These are phyloP conservation scores for Melitaea cinxia DNA, from an alignment of 1,140 invertebrate species.

Conservation along the genomic window DNA sequence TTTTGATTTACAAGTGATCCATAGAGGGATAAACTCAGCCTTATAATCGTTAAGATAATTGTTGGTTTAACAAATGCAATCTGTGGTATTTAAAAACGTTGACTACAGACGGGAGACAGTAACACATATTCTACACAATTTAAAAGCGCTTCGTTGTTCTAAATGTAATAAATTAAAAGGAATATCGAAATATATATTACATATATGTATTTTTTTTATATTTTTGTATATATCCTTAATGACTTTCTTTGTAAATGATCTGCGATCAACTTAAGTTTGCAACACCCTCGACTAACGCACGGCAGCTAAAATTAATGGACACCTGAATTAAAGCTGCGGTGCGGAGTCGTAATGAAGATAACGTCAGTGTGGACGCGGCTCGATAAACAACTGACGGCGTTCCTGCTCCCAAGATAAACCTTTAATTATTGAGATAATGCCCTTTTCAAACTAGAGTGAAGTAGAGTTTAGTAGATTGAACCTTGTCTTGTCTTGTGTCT, in stretches of 20 bases:
- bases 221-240: background rate
- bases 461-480: conserved; percentile 3
- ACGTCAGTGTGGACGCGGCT: conserved; percentile 55
- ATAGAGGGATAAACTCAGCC: conserved; percentile 54
- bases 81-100: conserved; percentile 16
- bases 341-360: conserved; percentile 75
- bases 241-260: background rate
- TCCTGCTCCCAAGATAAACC: conserved; percentile 61
- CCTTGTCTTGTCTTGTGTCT: conserved; percentile 22
- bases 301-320: conserved; percentile 76
- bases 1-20: conserved; percentile 68
- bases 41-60: conserved; percentile 70
- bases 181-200: background rate
- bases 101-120: background rate
- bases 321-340: conserved; percentile 69
- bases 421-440: conserved; percentile 74
- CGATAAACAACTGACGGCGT: conserved; percentile 73
- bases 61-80: conserved; percentile 66
- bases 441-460: conserved; percentile 47
- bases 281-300: conserved; percentile 28
- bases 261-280: conserved; percentile 7
- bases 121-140: background rate
- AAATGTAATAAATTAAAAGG: background rate
- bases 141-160: background rate
- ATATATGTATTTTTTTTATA: background rate